These are phyloP conservation scores for Tribolium castaneum DNA, from an alignment of 1,140 invertebrate genomes.

Conservation along the genomic window DNA sequence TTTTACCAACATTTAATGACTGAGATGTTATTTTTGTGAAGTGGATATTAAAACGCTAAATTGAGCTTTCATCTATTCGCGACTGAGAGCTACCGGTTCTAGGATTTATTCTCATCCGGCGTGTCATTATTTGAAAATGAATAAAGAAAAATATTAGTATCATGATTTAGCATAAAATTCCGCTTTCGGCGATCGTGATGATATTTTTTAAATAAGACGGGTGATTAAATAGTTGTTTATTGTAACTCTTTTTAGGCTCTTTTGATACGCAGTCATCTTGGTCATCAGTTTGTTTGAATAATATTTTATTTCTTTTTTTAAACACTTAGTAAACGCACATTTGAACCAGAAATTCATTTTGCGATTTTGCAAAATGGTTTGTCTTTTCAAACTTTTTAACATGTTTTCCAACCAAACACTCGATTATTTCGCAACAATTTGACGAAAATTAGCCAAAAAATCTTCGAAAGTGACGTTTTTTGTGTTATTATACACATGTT, in stretches of 20 bases:
- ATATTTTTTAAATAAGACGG: not conserved
- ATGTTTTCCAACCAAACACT: no score
- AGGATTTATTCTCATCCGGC: not conserved
- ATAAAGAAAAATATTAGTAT: not conserved
- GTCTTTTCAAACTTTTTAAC: no score
- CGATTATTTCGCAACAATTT: no score
- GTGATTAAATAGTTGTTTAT: not conserved
- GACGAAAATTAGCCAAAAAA: no score
- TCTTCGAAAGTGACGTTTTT: no score
- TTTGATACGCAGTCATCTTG: not conserved
- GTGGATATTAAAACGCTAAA: not conserved
- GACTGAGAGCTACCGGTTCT: not conserved
- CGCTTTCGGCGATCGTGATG: not conserved
- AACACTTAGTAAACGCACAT: no score
- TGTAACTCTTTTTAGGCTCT: not conserved
- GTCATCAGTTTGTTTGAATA: no score
- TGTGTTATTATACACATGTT: no score
- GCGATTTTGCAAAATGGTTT: no score
- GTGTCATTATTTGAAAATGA: not conserved
- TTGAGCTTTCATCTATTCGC: not conserved
- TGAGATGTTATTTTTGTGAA: not conserved
- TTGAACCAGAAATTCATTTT: no score
- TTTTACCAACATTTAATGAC: not conserved
- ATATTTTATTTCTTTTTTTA: no score
- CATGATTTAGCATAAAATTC: not conserved